phyloP scores from a whole-genome alignment of 2,113 vertebrate genomes.

The Eurystomus gularis region DNA sequence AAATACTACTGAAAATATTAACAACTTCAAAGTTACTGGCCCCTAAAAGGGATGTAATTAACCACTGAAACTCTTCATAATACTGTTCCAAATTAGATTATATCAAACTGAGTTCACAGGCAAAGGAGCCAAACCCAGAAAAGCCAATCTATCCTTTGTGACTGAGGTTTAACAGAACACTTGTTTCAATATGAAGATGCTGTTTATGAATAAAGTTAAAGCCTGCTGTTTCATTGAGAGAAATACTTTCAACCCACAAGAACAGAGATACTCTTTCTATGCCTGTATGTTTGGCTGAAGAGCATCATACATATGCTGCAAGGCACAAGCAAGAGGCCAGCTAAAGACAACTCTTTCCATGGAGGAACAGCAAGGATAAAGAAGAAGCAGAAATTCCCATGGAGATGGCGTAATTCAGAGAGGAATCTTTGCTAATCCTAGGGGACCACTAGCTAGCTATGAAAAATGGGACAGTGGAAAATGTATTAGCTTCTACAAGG shows the following conservation, averaged over 20 bases:
- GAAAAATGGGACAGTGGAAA: not conserved
- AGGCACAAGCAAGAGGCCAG: not conserved
- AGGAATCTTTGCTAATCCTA: not conserved
- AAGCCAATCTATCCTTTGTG: not conserved
- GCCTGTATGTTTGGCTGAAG: not conserved
- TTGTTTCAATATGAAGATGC: not conserved
- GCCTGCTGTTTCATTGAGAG: not conserved
- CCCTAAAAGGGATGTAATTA: not conserved
- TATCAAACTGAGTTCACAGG: not conserved
- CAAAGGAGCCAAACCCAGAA: not conserved
- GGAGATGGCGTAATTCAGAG: slow-evolving; percentile 25
- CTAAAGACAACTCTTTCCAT: not conserved
- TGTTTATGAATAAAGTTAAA: not conserved
- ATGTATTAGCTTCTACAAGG: not conserved
- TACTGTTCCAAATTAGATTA: not conserved
- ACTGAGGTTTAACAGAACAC: not conserved
- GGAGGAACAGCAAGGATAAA: slow-evolving; percentile 5
- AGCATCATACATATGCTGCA: not conserved
- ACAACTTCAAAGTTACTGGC: not conserved
- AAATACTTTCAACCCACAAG: not conserved
- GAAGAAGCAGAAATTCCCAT: not conserved
- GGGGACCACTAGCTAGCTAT: not conserved
- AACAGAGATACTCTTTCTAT: not conserved
- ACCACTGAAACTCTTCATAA: not conserved
- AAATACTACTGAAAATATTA: not conserved